Evolutionary conservation across 2,113 vertebrate species (phyloP), one percentile per base, ranked within the genome.

Genomic region (Rhadina sibilatrix): DNA sequence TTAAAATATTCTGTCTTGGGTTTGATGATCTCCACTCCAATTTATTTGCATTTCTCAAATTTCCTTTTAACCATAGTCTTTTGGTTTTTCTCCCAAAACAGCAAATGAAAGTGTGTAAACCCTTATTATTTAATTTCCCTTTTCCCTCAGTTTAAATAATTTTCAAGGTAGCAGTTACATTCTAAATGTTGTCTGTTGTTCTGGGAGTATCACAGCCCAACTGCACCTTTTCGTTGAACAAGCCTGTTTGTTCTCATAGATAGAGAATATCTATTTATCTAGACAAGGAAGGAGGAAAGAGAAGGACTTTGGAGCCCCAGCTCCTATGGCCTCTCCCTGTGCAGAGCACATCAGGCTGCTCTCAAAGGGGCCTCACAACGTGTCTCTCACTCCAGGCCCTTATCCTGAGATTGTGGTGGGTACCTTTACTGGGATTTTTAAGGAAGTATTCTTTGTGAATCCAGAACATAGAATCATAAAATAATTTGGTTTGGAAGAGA

Each of bases 251-350:
- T 78, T 88, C 70, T 85, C 28, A 50, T 2, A 40, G 63, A 61
- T 50, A 72, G 12, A 38, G 37, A 87, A 23, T 64, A 63, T 68
- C 56, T 63, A 4, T 61, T 93, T 68, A 68, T 40, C 37, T 81
- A 56, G n/a, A 81, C 37, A 60, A 59, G 52, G 76, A 92, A 86
- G 60, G 17, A 93, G 33, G 15, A 66, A 70, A 80, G n/a, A 75
- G 42, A 64, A 89, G 40, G 46, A 60, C 47, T 86, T 88, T 70
- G 68, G 38, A 90, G 25, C 38, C 11, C 6, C 0, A 2, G 12
- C 18, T 40, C 1, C 3, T 33, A 5, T 0, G 2, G 25, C 16
- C 40, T 84, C 40, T 50, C 47, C 77, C 42, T 9, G 2, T 20
- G 40, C 54, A 37, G 54, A 69, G 47, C 9, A 8, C 44, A 60